Evolutionary conservation across 2,797 vertebrate species (phyloP).

Genomic region (Sebastes umbrosus): DNA sequence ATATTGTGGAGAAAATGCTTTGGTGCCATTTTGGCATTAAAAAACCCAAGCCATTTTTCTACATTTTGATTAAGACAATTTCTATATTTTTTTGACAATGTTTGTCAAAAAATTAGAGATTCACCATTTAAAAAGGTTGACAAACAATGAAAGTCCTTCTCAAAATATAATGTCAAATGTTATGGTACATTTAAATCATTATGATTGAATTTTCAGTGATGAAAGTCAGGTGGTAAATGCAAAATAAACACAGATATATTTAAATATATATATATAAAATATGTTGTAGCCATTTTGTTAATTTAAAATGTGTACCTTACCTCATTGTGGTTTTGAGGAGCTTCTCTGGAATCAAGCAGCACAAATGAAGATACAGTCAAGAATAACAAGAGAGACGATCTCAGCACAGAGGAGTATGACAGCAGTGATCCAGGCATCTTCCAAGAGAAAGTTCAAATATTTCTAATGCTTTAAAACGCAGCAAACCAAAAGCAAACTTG

Average conservation of each 20-base stretch:
- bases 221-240: neutral
- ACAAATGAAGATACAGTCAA: constrained; percentile 49
- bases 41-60: neutral
- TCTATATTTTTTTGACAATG: neutral
- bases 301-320: constrained; percentile 36
- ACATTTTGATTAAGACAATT: neutral
- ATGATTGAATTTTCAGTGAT: neutral
- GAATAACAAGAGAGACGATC: constrained; percentile 32
- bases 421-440: constrained; percentile 45
- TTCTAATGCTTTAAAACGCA: neutral
- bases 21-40: neutral
- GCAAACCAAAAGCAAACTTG: neutral
- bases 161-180: neutral
- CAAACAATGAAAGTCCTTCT: neutral
- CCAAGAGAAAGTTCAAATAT: neutral
- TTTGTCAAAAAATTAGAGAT: neutral
- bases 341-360: constrained; percentile 45
- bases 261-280: too few relatives aligned
- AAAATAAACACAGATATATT: neutral
- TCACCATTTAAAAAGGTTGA: neutral
- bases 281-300: too few relatives aligned
- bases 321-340: constrained; percentile 24
- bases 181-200: neutral
- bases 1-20: neutral
- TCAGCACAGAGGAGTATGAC: constrained; percentile 7